Evolutionary conservation across 2,888 invertebrate species (phyloP).

Genomic region (Hyposoter didymator): DNA sequence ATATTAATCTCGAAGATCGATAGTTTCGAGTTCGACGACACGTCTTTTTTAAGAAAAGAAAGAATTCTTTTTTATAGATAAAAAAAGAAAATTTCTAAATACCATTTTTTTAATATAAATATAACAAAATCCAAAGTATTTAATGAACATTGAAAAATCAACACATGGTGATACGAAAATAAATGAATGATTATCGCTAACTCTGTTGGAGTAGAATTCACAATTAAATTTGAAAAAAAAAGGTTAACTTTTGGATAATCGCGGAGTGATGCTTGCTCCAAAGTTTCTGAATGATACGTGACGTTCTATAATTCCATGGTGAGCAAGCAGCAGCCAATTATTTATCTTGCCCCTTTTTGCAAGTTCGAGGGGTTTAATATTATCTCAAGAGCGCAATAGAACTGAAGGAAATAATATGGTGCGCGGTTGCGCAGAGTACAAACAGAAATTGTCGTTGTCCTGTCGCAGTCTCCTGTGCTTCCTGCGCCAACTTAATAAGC

Average conservation of each 20-base stretch:
- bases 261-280: background rate
- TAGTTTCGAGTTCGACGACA: no score
- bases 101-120: no score
- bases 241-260: background rate
- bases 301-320: conserved; percentile 21
- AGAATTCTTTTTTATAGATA: no score
- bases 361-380: conserved; percentile 70
- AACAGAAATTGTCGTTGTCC: conserved; percentile 26
- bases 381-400: conserved; percentile 72
- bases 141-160: no score
- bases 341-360: conserved; percentile 57
- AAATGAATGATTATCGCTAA: background rate
- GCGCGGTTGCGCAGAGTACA: conserved; percentile 54
- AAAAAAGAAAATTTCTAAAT: no score
- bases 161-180: no score
- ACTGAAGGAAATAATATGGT: conserved; percentile 74
- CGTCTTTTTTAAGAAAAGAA: no score
- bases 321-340: conserved; percentile 24
- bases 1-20: no score
- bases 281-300: conserved; percentile 5
- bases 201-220: background rate
- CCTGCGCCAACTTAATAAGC: conserved; percentile 75
- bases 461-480: conserved; percentile 59
- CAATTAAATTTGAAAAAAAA: background rate
- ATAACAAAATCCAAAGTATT: no score